Evolutionary conservation across 1,140 invertebrate species (phyloP), one percentile per base, ranked within the genome.

Genomic region (Diachasmimorpha longicaudata): DNA sequence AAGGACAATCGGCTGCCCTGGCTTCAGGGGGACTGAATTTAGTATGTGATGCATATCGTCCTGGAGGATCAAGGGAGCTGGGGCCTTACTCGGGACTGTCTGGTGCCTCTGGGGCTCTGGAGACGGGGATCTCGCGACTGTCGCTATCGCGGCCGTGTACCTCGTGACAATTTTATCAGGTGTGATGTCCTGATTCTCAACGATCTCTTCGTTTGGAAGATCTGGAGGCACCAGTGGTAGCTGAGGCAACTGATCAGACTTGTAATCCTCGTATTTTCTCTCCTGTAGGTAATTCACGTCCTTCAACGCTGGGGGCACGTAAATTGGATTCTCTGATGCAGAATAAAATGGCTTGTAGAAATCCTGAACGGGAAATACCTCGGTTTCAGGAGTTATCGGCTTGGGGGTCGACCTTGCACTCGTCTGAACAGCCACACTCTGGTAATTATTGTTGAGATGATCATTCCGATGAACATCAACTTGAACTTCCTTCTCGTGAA

Each of bases 131-230:
- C 19, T 66, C 4, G 85, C 82, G 0, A 88, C 81, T 0, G 88
- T 89, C 6, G 77, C 87, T 4, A 88, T 85, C 0, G 87, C 88
- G 36, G 84, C 82, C 0, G 87, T 78, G 46, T 88, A 88, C 10
- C 87, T 82, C 0, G 88, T 89, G 0, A 89, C 82, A 0, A 89
- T 76, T 5, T 86, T 85, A 6, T 79, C 52, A 0, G 87, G 75
- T 21, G 86, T 85, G 52, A 88, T 87, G 21, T 89, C 87, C 63
- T 89, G 87, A 73, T 89, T 89, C 25, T 87, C 78, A 9, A 89
- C 88, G 25, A 86, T 84, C 52, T 84, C 79, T 37, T 85, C 84
- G 13, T 80, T 75, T 5, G 69, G 37, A 19, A 10, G 1, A 16
- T 9, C 69, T 69, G 37, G 55, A 14, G 11, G 25, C 58, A 66